phyloP scores from a whole-genome alignment of 2,113 vertebrate species.

The Dendropsophus ebraccatus region DNA sequence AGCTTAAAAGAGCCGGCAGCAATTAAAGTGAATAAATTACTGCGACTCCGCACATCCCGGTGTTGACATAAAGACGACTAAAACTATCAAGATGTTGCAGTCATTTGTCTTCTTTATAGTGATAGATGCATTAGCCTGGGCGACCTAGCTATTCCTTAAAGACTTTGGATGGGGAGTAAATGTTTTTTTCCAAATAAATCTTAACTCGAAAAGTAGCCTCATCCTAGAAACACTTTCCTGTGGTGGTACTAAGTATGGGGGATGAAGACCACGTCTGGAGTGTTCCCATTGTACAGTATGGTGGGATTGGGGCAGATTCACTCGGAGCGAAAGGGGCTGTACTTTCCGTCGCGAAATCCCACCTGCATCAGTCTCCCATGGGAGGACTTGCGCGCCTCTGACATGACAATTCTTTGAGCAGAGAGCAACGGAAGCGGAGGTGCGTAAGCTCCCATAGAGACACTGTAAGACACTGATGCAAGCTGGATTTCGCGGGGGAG shows the following conservation, averaged over 20 bases:
- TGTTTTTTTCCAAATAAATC: conserved; percentile 10
- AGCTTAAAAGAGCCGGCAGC: conserved; percentile 39
- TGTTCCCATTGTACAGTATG: background rate
- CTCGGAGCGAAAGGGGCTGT: too few relatives aligned
- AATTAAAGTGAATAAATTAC: conserved; percentile 51
- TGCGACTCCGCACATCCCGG: background rate
- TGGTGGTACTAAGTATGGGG: background rate
- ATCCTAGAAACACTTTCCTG: background rate
- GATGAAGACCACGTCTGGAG: background rate
- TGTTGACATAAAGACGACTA: conserved; percentile 23
- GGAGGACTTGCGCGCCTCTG: too few relatives aligned
- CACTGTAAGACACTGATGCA: too few relatives aligned
- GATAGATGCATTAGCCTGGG: conserved; percentile 22
- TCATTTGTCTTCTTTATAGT: conserved; percentile 27
- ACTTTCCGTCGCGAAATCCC: too few relatives aligned
- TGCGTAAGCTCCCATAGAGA: too few relatives aligned
- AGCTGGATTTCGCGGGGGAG: too few relatives aligned
- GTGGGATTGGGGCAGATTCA: too few relatives aligned
- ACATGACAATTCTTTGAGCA: too few relatives aligned
- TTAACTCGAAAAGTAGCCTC: background rate
- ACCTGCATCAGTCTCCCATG: too few relatives aligned
- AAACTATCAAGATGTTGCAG: conserved; percentile 13
- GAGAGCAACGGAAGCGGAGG: too few relatives aligned
- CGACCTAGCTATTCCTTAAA: conserved; percentile 7
- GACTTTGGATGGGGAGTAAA: conserved; percentile 20